Evolutionary conservation across 2,888 invertebrate species (phyloP), one percentile per base, ranked within the genome.

Genomic region (Onthophagus sagittarius): DNA sequence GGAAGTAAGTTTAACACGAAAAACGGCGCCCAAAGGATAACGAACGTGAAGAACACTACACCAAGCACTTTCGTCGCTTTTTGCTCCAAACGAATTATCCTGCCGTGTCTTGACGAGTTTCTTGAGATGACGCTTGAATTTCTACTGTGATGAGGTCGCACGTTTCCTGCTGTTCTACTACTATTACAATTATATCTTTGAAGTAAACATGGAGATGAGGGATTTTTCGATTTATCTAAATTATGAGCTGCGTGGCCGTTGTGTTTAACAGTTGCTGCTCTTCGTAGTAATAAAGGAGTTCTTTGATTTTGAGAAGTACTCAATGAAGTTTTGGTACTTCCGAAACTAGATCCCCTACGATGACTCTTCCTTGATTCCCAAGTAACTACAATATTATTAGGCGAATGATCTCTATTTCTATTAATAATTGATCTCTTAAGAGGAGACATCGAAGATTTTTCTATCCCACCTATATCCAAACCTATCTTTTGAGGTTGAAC

Each of bases 31-130:
- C 97, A 97, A 62, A 97, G 89, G 67, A 97, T 92, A 32, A 97
- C 96, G 83, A 97, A 97, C 0, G 96, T 96, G 85, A 96, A 96
- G 86, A 97, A 97, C 0, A 97, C 96, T 0, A 97, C 94, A 2
- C 97, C 97, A 15, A 97, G 86, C 3, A 97, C 98, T 86, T 98
- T 97, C 9, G 98, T 97, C 0, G 98, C 98, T 84, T 98, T 98
- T 83, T 98, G 97, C 84, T 98, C 97, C 71, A 96, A 89, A 3
- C 94, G 89, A 72, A 97, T 90, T 80, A 93, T 95, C 74, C 94
- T 88, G 0, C 95, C 95, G 81, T 95, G 94, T 0, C 94, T 89
- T 0, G 93, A 93, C 0, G 93, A 94, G 81, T 93, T 94, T 72
- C 94, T 87, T 5, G 94, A 94, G 71, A 94, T 91, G 0, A 94